These are phyloP conservation scores for Carterocephalus palaemon DNA, from an alignment of 2,888 invertebrate genomes.

Conservation along the genomic window DNA sequence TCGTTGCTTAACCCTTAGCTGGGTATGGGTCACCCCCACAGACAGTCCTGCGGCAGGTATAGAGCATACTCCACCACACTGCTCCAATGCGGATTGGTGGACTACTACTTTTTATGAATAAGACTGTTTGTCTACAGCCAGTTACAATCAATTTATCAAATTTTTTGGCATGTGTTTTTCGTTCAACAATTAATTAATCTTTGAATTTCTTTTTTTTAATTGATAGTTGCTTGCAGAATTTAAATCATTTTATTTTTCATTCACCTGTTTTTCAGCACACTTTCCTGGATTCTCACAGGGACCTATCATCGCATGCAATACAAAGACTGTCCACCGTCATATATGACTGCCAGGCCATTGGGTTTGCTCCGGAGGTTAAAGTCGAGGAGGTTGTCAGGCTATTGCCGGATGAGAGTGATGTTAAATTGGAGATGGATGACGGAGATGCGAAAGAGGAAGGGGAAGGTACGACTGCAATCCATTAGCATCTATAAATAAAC, in stretches of 20 bases:
- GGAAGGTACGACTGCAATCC: no score
- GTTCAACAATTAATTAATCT: background rate
- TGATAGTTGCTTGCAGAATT: background rate
- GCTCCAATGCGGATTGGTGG: no score
- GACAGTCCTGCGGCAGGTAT: no score
- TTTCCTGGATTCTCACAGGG: conserved; percentile 56
- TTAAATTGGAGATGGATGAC: background rate
- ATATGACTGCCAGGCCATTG: conserved; percentile 12
- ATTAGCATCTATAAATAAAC: no score
- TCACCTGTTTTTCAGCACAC: conserved; percentile 46
- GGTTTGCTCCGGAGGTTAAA: background rate
- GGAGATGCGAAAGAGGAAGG: background rate
- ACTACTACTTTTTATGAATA: no score
- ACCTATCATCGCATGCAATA: conserved; percentile 42
- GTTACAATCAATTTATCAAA: no score
- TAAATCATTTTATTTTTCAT: background rate
- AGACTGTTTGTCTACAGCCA: no score
- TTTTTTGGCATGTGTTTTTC: background rate
- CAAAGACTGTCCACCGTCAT: conserved; percentile 30
- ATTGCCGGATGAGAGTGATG: background rate
- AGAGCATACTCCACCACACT: no score
- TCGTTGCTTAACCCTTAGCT: no score
- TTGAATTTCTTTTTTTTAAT: background rate
- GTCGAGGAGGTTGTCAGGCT: background rate
- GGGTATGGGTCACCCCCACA: no score